These are phyloP conservation scores for Vireo altiloquus DNA, from an alignment of 2,113 vertebrate genomes.

Conservation along the genomic window DNA sequence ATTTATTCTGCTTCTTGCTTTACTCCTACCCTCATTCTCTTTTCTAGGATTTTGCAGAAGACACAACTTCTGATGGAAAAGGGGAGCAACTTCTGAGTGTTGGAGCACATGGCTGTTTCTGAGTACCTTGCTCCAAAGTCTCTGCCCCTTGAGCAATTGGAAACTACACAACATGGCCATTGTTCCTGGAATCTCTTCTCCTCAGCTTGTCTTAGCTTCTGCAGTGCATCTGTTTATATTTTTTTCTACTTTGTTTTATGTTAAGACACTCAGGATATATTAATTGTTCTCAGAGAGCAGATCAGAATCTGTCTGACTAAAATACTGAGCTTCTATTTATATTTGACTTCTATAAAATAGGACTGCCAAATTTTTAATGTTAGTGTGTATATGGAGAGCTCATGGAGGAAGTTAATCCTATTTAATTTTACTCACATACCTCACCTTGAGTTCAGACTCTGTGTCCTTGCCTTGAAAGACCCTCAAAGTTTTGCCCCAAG, in stretches of 20 bases:
- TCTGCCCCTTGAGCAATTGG: neutral
- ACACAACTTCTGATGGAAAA: neutral
- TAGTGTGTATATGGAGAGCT: neutral
- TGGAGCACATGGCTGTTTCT: neutral
- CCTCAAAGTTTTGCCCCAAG: slow-evolving; percentile 1
- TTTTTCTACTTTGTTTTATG: neutral
- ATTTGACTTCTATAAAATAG: neutral
- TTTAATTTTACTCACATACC: neutral
- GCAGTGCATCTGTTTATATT: neutral
- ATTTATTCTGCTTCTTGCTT: neutral
- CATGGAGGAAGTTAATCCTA: neutral
- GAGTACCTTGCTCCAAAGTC: neutral
- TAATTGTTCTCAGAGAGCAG: neutral
- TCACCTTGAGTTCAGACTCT: neutral
- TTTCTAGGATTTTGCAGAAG: neutral
- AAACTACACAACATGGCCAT: neutral
- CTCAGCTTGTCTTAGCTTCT: neutral
- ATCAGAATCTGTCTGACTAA: neutral
- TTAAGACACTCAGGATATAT: neutral
- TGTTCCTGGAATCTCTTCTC: neutral
- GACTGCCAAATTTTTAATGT: neutral
- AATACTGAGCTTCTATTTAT: neutral
- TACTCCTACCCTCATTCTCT: neutral
- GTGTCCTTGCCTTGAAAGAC: slow-evolving; percentile 20
- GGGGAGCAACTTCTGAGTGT: neutral